These are phyloP conservation scores for Sebastes cheni DNA, from an alignment of 2,797 vertebrate species.

Conservation along the genomic window DNA sequence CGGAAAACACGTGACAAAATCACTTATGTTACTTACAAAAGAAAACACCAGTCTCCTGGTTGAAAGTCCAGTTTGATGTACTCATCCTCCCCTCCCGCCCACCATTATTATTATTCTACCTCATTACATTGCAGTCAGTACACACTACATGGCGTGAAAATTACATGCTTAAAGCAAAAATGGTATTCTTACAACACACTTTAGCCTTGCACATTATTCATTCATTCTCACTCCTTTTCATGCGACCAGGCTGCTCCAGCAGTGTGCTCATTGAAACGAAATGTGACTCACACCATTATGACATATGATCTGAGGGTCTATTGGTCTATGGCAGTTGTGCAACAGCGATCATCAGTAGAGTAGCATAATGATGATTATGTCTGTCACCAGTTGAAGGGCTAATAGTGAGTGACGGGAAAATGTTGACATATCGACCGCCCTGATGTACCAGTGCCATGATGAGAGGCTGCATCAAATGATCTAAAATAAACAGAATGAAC, in stretches of 20 bases:
- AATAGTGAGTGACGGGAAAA: constrained; percentile 1
- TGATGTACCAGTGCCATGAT: not conserved
- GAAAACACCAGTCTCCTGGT: too few species aligned
- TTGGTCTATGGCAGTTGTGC: not conserved
- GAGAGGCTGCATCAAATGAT: not conserved
- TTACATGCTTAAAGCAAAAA: too few species aligned
- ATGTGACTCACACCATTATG: constrained; percentile 7
- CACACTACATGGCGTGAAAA: too few species aligned
- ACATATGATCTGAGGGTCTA: not conserved
- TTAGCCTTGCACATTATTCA: not conserved
- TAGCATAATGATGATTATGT: not conserved
- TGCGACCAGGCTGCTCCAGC: not conserved
- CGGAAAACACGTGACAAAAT: too few species aligned
- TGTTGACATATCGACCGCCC: not conserved
- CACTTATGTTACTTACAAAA: too few species aligned
- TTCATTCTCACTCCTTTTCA: not conserved
- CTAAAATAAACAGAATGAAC: not conserved
- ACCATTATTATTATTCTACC: too few species aligned
- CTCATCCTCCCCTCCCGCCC: too few species aligned
- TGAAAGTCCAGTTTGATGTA: too few species aligned
- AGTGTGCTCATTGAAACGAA: not conserved
- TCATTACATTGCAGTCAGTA: too few species aligned
- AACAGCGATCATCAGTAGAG: not conserved
- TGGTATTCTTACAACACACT: not conserved
- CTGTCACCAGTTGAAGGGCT: not conserved